Evolutionary conservation across 53 echinoderm and acorn worm genomes (phyloP).

Genomic region (Glandiceps talaboti): DNA sequence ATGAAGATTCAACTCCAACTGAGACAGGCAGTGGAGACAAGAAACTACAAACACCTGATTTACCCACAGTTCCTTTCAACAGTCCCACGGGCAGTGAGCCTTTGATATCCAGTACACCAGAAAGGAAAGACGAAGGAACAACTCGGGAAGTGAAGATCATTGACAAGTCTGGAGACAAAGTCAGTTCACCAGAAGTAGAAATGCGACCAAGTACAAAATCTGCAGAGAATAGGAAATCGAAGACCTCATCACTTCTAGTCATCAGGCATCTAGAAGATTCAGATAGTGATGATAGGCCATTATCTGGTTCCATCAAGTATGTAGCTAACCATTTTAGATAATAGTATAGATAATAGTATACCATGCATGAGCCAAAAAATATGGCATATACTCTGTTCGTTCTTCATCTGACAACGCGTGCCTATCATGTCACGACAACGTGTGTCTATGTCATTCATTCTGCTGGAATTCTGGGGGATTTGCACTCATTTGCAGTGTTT

Average conservation of each 20-base stretch:
- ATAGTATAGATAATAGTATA: too few relatives aligned
- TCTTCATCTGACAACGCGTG: too few relatives aligned
- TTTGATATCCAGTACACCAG: background rate
- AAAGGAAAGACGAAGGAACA: background rate
- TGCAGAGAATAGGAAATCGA: background rate
- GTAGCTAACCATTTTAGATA: too few relatives aligned
- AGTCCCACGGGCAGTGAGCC: background rate
- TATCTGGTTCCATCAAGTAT: background rate
- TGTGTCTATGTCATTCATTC: too few relatives aligned
- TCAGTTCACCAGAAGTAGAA: background rate
- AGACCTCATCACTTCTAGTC: background rate
- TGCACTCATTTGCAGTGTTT: too few relatives aligned
- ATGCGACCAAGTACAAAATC: too few relatives aligned
- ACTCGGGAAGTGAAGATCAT: background rate
- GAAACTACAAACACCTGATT: background rate
- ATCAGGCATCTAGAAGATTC: background rate
- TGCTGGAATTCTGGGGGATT: too few relatives aligned
- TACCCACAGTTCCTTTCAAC: background rate
- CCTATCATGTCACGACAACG: too few relatives aligned
- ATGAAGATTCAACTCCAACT: slow-evolving; percentile 9
- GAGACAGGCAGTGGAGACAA: slow-evolving; percentile 2
- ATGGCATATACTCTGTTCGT: too few relatives aligned
- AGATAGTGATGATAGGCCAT: background rate
- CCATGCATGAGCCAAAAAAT: too few relatives aligned
- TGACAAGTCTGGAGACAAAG: background rate